Evolutionary conservation across 2,113 vertebrate genomes (phyloP).

Genomic region (Theropithecus gelada): DNA sequence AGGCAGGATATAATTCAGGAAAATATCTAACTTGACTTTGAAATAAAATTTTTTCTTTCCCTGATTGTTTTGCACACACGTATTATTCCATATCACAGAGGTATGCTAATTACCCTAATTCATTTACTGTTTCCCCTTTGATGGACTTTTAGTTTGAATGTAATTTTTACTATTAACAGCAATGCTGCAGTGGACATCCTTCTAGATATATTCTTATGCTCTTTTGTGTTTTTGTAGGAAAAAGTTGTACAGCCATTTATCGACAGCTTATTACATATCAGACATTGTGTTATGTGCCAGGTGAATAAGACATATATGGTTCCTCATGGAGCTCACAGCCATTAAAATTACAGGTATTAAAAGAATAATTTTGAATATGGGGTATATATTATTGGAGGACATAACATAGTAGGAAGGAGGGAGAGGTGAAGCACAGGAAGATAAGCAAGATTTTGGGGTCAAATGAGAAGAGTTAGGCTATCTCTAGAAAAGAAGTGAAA

Average conservation of each 20-base stretch:
- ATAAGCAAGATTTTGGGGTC: background rate
- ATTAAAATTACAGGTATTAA: background rate
- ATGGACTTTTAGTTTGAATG: background rate
- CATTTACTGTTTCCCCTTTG: background rate
- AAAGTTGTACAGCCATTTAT: background rate
- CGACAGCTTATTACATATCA: background rate
- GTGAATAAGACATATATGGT: background rate
- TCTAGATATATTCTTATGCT: background rate
- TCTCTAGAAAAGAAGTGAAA: background rate
- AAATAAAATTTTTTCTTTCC: background rate
- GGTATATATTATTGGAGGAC: background rate
- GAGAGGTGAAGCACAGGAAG: background rate
- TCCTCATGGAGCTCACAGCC: background rate
- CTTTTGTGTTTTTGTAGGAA: background rate
- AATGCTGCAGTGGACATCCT: background rate
- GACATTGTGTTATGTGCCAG: background rate
- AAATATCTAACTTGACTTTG: background rate
- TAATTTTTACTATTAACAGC: background rate
- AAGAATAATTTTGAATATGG: background rate
- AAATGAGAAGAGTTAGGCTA: background rate
- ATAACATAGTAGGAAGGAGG: background rate
- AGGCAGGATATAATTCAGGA: background rate
- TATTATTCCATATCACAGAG: background rate
- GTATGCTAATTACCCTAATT: background rate
- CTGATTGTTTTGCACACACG: background rate